These are phyloP conservation scores for Megalonaias nervosa DNA, from an alignment of 1,140 invertebrate species.

Conservation along the genomic window DNA sequence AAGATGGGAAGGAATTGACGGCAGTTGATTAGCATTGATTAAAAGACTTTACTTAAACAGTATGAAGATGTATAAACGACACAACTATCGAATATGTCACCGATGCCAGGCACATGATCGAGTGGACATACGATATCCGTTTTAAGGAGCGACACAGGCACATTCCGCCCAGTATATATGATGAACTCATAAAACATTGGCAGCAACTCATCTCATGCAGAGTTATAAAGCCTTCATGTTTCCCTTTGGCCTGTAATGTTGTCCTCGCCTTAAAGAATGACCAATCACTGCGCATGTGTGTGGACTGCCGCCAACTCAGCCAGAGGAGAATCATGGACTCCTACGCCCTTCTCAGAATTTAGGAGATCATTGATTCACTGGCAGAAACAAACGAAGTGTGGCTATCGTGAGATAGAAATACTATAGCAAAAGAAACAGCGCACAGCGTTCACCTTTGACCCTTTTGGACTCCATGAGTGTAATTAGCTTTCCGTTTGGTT, in stretches of 20 bases:
- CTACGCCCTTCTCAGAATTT: conserved; percentile 73
- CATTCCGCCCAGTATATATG: conserved; percentile 16
- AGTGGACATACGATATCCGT: conserved; percentile 13
- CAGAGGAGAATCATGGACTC: conserved; percentile 65
- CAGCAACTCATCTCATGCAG: conserved; percentile 6
- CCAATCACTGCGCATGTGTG: conserved; percentile 54
- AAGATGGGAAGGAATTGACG: no score
- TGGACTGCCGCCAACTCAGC: conserved; percentile 74
- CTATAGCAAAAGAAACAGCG: background rate
- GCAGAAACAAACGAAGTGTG: conserved; percentile 61
- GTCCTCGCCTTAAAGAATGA: conserved; percentile 27
- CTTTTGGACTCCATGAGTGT: no score
- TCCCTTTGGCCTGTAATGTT: conserved; percentile 29
- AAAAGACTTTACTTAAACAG: no score
- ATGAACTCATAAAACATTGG: conserved; percentile 24
- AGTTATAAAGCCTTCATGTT: conserved; percentile 16
- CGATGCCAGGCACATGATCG: conserved; percentile 9
- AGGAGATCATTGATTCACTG: conserved; percentile 68
- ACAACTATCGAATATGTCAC: no score
- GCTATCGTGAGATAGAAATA: conserved; percentile 60
- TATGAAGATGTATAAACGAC: no score
- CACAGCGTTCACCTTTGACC: no score
- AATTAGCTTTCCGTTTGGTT: no score
- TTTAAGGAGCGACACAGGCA: conserved; percentile 26
- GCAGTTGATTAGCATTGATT: no score